Evolutionary conservation across 2,113 vertebrate species (phyloP), one percentile per base, ranked within the genome.

Genomic region (Tychaedon coryphoeus): DNA sequence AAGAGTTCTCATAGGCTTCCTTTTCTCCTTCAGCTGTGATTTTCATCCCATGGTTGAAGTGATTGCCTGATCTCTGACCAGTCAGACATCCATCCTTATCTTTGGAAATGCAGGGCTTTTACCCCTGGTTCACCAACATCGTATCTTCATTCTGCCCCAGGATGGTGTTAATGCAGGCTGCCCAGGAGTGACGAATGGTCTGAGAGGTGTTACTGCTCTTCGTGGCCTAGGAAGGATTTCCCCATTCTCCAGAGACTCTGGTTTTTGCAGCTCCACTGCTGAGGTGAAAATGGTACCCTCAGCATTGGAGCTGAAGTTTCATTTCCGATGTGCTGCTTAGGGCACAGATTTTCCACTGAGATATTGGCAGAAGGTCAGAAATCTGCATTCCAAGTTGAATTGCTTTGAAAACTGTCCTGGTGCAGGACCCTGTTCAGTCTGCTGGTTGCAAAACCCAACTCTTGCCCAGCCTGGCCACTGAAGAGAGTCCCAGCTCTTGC

Each of bases 281-380:
- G 69, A 89, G 60, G 80, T 94, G 83, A 94, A 97, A 95, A 95
- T 91, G 74, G 93, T 94, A 95, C 71, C 69, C 69, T 96, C 74
- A 57, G 83, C n/a, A 4, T 16, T 92, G 45, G 54, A 93, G 70
- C 75, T 79, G 69, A 92, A 95, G 86, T 86, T 96, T 91, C 93
- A 95, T 96, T 96, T 96, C 94, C 91, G 90, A 94, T 95, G 92
- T 95, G 43, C 57, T 84, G 79, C 61, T 89, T 57, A 85, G 90
- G 95, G 93, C 95, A 94, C 75, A 93, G 88, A 92, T 83, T 96
- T 97, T 97, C 97, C 93, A 92, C 79, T 74, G 84, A 48, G 77
- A 88, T 96, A 72, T 77, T 96, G 93, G 93, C 95, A 93, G 86
- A 42, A 86, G 69, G 75, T 96, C 86, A 96, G 91, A 97, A 95